phyloP scores from a whole-genome alignment of 2,113 vertebrate genomes.

The Pelusios castaneus region DNA sequence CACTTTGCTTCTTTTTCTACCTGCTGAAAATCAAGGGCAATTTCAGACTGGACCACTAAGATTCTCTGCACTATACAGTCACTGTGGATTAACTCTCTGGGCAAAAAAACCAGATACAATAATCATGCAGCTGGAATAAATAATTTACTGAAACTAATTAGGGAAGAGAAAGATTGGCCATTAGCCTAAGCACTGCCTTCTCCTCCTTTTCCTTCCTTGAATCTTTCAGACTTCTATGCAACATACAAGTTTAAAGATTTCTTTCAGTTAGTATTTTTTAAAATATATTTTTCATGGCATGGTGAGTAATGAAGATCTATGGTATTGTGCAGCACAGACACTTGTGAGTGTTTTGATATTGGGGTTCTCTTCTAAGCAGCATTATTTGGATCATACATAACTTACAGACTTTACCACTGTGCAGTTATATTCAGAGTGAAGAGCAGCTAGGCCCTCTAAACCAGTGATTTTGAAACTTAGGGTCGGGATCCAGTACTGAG shows the following conservation, averaged over 20 bases:
- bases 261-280: slow-evolving; percentile 12
- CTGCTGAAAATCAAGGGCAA: neutral
- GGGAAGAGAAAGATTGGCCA: slow-evolving; percentile 35
- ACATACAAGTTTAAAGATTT: neutral
- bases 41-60: slow-evolving; percentile 27
- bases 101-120: slow-evolving; percentile 14
- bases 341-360: neutral
- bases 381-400: neutral
- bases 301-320: neutral
- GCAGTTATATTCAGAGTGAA: neutral
- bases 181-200: slow-evolving; percentile 61
- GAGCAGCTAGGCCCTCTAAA: neutral
- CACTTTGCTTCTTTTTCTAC: too few relatives aligned
- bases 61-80: slow-evolving; percentile 28
- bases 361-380: neutral
- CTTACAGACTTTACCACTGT: neutral
- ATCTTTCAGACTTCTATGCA: neutral
- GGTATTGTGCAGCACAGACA: neutral
- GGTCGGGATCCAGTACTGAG: too few relatives aligned
- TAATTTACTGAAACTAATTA: slow-evolving; percentile 69
- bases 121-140: slow-evolving; percentile 54
- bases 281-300: neutral
- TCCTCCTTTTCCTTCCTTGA: neutral
- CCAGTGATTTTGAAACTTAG: too few relatives aligned
- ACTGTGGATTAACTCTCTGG: neutral